Conservation (phyloP, 2,797 vertebrate species). For the Petrocephalus sullivani region DNA sequence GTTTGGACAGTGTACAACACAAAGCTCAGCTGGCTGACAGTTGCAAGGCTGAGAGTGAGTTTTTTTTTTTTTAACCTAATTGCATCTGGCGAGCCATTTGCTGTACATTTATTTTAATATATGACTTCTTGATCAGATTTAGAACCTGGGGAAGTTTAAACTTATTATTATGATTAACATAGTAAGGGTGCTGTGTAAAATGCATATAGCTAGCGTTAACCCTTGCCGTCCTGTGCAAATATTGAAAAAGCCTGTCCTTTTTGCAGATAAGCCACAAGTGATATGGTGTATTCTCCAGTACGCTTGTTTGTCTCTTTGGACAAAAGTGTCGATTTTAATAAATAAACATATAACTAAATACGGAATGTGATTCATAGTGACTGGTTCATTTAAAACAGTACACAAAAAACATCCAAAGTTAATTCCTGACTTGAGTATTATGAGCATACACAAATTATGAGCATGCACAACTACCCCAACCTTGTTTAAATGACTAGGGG, state of each 20-base stretch:
- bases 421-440: neutral
- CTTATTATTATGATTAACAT: too few species aligned
- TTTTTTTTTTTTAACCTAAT: neutral
- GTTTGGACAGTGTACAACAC: neutral
- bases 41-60: neutral
- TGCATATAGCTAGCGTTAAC: too few species aligned
- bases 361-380: neutral
- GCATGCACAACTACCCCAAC: neutral
- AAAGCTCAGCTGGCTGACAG: neutral
- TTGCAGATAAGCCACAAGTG: neutral
- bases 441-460: neutral
- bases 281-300: neutral
- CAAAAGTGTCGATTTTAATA: neutral
- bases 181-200: too few species aligned
- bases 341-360: neutral
- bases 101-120: neutral
- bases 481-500: neutral
- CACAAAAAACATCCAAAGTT: neutral
- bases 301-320: neutral
- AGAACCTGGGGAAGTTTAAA: neutral
- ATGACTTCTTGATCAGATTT: neutral
- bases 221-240: too few species aligned
- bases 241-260: too few species aligned
- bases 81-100: neutral
- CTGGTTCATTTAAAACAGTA: neutral